phyloP scores from a whole-genome alignment of 1,140 invertebrate species.

The Hetaerina americana region DNA sequence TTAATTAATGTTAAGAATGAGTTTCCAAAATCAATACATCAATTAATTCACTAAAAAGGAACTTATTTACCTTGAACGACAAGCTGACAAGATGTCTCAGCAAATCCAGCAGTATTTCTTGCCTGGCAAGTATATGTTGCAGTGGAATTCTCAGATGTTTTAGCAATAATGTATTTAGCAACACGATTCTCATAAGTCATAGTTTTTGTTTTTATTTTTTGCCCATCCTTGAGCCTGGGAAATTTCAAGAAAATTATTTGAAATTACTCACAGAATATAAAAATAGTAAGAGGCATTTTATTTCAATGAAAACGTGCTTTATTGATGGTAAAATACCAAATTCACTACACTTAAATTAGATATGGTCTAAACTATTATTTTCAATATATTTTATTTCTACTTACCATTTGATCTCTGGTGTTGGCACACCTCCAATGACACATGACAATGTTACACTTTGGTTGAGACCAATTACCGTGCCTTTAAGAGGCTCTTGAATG shows the following conservation, averaged over 20 bases:
- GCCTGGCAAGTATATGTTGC: constrained; percentile 58
- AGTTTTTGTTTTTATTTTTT: constrained; percentile 29
- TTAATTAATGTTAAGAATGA: not conserved
- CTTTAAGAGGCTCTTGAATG: constrained; percentile 46
- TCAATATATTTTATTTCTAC: constrained; percentile 14
- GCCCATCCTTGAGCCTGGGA: constrained; percentile 33
- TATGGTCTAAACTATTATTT: not conserved
- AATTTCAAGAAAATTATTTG: too few species aligned
- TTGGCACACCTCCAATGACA: constrained; percentile 66
- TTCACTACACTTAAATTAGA: too few species aligned
- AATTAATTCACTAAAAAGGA: not conserved
- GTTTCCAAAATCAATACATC: not conserved
- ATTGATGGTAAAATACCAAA: too few species aligned
- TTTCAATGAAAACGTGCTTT: too few species aligned
- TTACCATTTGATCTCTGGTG: constrained; percentile 74
- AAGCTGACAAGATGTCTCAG: constrained; percentile 50
- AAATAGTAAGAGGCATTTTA: too few species aligned
- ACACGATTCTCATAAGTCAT: constrained; percentile 58
- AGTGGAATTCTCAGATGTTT: constrained; percentile 45
- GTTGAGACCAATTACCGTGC: constrained; percentile 38
- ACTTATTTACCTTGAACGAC: constrained; percentile 43
- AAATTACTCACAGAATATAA: too few species aligned
- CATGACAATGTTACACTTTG: constrained; percentile 53
- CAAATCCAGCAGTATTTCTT: constrained; percentile 54
- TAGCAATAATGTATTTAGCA: constrained; percentile 53